Percentiles rank a stretch among this genome's conserved stretches.
Conservation (phyloP, 2,797 vertebrate genomes). For the Mastacembelus armatus region DNA sequence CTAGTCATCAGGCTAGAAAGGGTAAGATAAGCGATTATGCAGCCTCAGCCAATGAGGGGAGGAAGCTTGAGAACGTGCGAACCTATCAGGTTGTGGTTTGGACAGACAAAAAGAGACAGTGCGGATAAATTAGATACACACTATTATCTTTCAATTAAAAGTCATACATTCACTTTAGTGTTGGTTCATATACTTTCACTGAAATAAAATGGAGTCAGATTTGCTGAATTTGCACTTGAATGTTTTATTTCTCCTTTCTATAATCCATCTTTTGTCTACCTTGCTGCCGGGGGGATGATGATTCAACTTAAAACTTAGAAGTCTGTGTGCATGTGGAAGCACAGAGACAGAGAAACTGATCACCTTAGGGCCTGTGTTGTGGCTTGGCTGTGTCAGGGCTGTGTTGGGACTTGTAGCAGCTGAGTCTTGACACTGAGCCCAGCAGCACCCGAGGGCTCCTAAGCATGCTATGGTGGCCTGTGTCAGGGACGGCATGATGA, state of each 20-base stretch:
- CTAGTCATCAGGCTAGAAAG: too few relatives aligned
- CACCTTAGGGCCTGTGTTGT: slow-evolving; percentile 70
- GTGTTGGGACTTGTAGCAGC: slow-evolving; percentile 76
- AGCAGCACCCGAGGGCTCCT: slow-evolving; percentile 49
- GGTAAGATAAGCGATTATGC: neutral
- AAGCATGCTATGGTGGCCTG: slow-evolving; percentile 68
- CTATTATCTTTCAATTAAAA: too few relatives aligned
- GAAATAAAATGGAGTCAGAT: neutral
- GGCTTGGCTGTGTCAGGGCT: slow-evolving; percentile 65
- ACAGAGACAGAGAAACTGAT: slow-evolving; percentile 52
- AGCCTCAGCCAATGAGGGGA: neutral
- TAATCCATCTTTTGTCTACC: slow-evolving; percentile 26
- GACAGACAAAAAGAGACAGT: too few relatives aligned
- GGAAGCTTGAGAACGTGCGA: neutral
- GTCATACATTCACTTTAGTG: neutral
- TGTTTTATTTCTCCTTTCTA: neutral
- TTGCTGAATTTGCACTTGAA: slow-evolving; percentile 19
- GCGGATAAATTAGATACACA: too few relatives aligned
- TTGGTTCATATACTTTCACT: neutral
- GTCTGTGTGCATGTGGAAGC: slow-evolving; percentile 45
- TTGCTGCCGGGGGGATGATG: slow-evolving; percentile 28
- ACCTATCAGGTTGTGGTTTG: too few relatives aligned
- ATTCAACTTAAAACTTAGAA: slow-evolving; percentile 51
- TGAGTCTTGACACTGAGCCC: slow-evolving; percentile 62
- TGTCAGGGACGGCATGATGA: slow-evolving; percentile 58